Percentiles rank a stretch among this genome's conserved stretches.
Evolutionary conservation across 2,888 invertebrate species (phyloP).

Genomic region (Allophyes oxyacanthae): DNA sequence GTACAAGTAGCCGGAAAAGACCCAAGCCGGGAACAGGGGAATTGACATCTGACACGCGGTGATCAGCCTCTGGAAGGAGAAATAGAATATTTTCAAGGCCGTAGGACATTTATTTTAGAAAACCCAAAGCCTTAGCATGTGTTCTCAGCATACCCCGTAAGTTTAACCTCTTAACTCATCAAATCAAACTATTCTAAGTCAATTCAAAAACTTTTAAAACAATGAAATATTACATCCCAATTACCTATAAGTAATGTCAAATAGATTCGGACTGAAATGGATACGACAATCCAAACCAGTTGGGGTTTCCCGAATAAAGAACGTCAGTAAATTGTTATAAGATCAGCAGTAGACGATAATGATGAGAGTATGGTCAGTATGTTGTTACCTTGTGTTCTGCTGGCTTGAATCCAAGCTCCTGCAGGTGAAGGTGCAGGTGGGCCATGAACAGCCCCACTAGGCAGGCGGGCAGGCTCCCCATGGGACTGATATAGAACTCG

Average conservation of each 20-base stretch:
- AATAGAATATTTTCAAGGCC: neutral
- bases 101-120: no score
- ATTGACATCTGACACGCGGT: conserved; percentile 1
- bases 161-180: no score
- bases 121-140: no score
- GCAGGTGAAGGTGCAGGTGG: conserved; percentile 29
- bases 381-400: neutral
- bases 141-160: no score
- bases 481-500: conserved; percentile 31
- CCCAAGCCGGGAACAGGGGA: neutral
- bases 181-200: no score
- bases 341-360: neutral
- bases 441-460: conserved; percentile 41
- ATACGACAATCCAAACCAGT: no score
- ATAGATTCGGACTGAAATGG: no score
- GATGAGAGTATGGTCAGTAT: neutral
- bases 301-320: no score
- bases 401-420: conserved; percentile 9
- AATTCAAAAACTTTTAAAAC: no score
- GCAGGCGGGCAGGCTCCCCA: conserved; percentile 38
- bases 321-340: no score
- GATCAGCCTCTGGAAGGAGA: conserved; percentile 1
- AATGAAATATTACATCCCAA: no score
- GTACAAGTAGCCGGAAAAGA: conserved; percentile 1
- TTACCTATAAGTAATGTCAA: no score